A percentile compares a stretch with the other conserved stretches of the same genome.
Evolutionary conservation across 2,797 vertebrate genomes (phyloP).

Genomic region (Melanotaenia trifasciata): DNA sequence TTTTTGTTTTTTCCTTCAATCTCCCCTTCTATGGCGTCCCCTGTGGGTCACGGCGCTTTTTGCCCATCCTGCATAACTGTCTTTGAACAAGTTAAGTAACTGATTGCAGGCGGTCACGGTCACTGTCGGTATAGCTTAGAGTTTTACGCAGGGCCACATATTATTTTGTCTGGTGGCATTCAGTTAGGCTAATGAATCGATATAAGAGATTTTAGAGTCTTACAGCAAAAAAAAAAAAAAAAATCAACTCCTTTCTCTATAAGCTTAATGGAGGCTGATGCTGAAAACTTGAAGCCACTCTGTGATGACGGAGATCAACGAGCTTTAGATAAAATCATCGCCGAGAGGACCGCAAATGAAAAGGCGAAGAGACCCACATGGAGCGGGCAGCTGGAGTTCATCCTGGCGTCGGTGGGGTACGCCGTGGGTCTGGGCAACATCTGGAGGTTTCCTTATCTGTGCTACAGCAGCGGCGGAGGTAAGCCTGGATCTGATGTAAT

Average conservation of each 20-base stretch:
- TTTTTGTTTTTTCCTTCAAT: too few species aligned
- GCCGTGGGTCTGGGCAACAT: constrained; percentile 84
- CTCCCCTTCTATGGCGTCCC: too few species aligned
- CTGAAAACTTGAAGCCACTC: constrained; percentile 3
- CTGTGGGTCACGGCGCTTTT: too few species aligned
- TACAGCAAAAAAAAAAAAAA: too few species aligned
- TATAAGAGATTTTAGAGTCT: too few species aligned
- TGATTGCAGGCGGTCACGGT: not conserved
- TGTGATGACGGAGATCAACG: constrained; percentile 30
- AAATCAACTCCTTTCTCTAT: not conserved
- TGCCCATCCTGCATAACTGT: not conserved
- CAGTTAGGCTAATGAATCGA: not conserved
- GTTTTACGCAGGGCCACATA: not conserved
- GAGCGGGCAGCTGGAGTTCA: constrained; percentile 80
- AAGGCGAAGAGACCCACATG: constrained; percentile 73
- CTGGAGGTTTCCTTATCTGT: constrained; percentile 85
- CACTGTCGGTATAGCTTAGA: not conserved
- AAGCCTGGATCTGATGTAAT: constrained; percentile 11
- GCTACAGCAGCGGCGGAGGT: constrained; percentile 86
- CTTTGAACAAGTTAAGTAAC: not conserved
- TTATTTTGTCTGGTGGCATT: not conserved
- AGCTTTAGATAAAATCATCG: not conserved
- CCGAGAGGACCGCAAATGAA: not conserved
- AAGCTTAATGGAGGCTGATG: constrained; percentile 56
- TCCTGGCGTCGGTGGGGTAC: constrained; percentile 81